Conservation (phyloP, 1,140 invertebrate genomes). For the Hermetia illucens region DNA sequence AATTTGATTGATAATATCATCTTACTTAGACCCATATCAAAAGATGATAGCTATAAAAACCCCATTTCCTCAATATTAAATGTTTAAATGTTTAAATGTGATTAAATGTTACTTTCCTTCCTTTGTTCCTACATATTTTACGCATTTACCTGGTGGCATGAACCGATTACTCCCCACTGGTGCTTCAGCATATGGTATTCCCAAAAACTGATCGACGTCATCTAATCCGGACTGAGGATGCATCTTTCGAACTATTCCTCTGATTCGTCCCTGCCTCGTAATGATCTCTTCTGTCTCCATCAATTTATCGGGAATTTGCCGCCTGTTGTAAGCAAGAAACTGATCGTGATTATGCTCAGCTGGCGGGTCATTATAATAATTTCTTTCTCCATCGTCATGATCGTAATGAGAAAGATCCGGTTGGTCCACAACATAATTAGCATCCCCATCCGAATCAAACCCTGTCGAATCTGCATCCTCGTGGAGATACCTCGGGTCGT, state of each 20-base stretch:
- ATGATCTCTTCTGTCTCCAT: conserved; percentile 33
- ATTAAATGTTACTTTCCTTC: background rate
- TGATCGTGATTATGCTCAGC: background rate
- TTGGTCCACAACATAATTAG: background rate
- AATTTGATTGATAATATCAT: no score
- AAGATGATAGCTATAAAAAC: no score
- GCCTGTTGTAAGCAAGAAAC: conserved; percentile 20
- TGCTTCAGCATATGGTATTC: conserved; percentile 85
- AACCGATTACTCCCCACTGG: conserved; percentile 68
- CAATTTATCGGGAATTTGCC: conserved; percentile 24
- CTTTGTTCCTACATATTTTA: background rate
- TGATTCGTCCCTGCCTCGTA: conserved; percentile 39
- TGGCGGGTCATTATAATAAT: background rate
- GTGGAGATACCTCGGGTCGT: no score
- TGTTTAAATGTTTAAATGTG: background rate
- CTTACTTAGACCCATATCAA: no score
- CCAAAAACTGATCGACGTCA: conserved; percentile 47
- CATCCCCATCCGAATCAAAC: background rate
- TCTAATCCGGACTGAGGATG: conserved; percentile 35
- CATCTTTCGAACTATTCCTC: conserved; percentile 42
- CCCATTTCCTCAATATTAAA: no score
- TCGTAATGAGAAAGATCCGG: background rate
- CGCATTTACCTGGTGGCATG: conserved; percentile 61
- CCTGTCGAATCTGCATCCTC: no score
- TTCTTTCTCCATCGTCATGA: background rate